A percentile compares a stretch with the other conserved stretches of the same genome.
These are phyloP conservation scores for Tor tambroides DNA, from an alignment of 2,113 vertebrate genomes.

Conservation along the genomic window DNA sequence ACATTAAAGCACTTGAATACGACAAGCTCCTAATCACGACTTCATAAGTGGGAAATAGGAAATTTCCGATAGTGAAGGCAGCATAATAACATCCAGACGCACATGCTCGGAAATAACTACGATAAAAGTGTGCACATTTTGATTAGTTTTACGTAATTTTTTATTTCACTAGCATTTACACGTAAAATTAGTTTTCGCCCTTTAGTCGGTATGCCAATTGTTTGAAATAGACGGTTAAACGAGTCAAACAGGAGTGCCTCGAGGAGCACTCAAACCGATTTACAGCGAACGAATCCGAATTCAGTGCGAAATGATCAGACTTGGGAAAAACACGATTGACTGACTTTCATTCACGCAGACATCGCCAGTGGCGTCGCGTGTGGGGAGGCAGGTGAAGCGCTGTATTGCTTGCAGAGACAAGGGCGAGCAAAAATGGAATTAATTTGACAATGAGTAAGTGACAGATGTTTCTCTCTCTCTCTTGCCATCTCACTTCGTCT, in stretches of 20 bases:
- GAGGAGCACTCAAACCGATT: not conserved
- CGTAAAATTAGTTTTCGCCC: not conserved
- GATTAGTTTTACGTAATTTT: too few species aligned
- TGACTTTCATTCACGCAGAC: not conserved
- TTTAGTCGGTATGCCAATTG: not conserved
- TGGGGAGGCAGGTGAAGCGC: constrained; percentile 72
- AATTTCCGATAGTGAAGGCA: too few species aligned
- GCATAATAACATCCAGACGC: not conserved
- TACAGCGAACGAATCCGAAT: not conserved
- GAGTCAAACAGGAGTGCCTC: not conserved
- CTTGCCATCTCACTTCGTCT: constrained; percentile 64
- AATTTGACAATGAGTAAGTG: constrained; percentile 90
- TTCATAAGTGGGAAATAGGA: too few species aligned
- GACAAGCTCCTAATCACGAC: too few species aligned
- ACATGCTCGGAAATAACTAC: too few species aligned
- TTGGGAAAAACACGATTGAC: not conserved
- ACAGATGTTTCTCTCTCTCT: constrained; percentile 71
- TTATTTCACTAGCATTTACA: not conserved
- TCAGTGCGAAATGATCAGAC: not conserved
- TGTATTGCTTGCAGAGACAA: constrained; percentile 64
- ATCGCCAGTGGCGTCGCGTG: constrained; percentile 61
- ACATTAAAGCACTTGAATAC: too few species aligned
- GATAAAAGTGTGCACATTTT: not conserved
- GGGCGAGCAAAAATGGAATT: constrained; percentile 78
- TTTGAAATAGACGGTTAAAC: not conserved